Base-by-base conservation (phyloP, 2,113 vertebrate species). In the Psilopsiagon aurifrons region DNA sequence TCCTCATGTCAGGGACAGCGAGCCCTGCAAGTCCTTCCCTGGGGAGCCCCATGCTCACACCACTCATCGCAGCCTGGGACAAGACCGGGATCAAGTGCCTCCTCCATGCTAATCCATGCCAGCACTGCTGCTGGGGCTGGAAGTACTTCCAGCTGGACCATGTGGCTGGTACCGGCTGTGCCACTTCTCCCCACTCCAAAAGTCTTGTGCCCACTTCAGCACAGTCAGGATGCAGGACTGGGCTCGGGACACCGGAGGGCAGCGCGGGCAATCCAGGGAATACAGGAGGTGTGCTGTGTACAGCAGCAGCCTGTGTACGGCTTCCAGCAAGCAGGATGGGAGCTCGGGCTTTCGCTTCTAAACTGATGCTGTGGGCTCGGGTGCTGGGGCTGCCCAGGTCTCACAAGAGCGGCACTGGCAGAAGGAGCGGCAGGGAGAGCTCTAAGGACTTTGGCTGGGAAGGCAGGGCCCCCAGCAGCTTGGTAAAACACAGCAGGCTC, bases 121-220 rank as follows among this genome's bases (percentile, higher is more conserved):
- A 12, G 66, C 39, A 1, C 37, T 14, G 44, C 49, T 23, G 66
- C 14, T 27, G 7, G 3, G 47, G 22, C 44, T 74, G 83, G 23
- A 31, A 18, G 75, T 13, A 4, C 47, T 19, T 33, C 37, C 39
- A 25, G 37, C 1, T 2, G 57, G 49, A 27, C 13, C 2, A 0
- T 49, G 63, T 13, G 3, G 11, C 46, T n/a, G 35, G 29, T 9
- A 29, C 6, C 2, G 0, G 7, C 7, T 22, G 11, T 27, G 68
- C 27, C 43, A 2, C 37, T 41, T 37, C 52, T 27, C 5, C 66
- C 66, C 11, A 0, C 55, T 25, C 75, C 10, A 1, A 8, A 41
- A 31, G 44, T 11, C 47, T 69, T 17, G 43, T 4, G 8, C 27
- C 63, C 24, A 6, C 39, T 23, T 35, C 6, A 27, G 33, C 55